Evolutionary conservation across 2,113 vertebrate species (phyloP).

Genomic region (Prietella phreatophila): DNA sequence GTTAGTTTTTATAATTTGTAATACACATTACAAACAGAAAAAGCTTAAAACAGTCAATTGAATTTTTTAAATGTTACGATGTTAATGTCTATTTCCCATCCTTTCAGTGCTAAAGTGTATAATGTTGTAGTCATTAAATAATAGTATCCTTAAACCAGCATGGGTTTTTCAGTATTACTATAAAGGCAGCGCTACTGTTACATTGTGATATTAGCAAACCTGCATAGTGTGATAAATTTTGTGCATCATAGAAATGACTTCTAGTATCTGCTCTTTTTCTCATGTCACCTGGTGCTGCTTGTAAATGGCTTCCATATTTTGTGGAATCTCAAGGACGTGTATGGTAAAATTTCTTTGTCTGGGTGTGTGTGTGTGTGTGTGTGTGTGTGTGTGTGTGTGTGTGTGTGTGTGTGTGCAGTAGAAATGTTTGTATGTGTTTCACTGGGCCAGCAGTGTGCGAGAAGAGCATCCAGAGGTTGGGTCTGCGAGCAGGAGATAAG

Average conservation of each 20-base stretch:
- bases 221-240: no score
- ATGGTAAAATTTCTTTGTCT: background rate
- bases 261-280: background rate
- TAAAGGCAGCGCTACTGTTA: no score
- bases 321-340: background rate
- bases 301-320: background rate
- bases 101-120: no score
- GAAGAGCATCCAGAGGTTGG: slow-evolving; percentile 13
- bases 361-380: background rate
- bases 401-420: background rate
- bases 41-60: background rate
- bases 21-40: background rate
- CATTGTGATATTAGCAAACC: no score
- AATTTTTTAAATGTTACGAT: no score
- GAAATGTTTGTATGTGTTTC: background rate
- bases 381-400: background rate
- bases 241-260: no score
- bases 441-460: slow-evolving; percentile 4
- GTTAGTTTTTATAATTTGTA: background rate
- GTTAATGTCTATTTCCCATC: no score
- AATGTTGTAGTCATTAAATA: no score
- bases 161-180: no score
- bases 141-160: no score
- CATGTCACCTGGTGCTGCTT: background rate
- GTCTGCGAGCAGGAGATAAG: slow-evolving; percentile 61